Percentiles rank a stretch among this genome's conserved stretches.
Evolutionary conservation across 2,797 vertebrate genomes (phyloP).

Genomic region (Syngnathus acus): DNA sequence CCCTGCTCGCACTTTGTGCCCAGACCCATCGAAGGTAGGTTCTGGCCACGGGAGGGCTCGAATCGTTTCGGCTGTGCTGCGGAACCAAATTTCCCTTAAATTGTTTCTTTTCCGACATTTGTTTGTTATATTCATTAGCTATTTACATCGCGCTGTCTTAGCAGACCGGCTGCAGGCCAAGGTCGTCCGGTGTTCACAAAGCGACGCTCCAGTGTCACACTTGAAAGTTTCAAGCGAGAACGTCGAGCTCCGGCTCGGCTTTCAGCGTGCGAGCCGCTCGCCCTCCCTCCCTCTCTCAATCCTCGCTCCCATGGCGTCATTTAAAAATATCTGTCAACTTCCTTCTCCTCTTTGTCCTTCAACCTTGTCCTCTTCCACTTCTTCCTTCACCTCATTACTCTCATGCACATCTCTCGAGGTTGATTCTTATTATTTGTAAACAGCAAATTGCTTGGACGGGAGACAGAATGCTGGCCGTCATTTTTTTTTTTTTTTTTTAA

Average conservation of each 20-base stretch:
- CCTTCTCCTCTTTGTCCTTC: constrained; percentile 3
- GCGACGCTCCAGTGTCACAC: constrained; percentile 42
- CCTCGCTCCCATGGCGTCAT: background rate
- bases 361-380: background rate
- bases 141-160: too few relatives aligned
- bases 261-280: constrained; percentile 1
- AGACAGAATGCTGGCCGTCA: too few relatives aligned
- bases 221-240: constrained; percentile 33
- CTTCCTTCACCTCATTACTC: too few relatives aligned
- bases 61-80: background rate
- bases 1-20: constrained; percentile 96
- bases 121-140: too few relatives aligned
- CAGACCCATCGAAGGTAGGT: constrained; percentile 89
- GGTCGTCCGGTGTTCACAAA: background rate
- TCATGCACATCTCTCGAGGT: background rate
- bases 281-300: constrained; percentile 2
- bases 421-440: background rate
- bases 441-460: too few relatives aligned
- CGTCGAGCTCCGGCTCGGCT: constrained; percentile 32
- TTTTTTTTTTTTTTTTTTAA: too few relatives aligned
- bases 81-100: too few relatives aligned
- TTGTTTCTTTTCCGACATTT: too few relatives aligned
- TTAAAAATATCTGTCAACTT: constrained; percentile 9
- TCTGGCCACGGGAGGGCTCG: background rate
- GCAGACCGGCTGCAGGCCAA: background rate